Conservation (phyloP, 2,113 vertebrate genomes). For the Hipposideros armiger region DNA sequence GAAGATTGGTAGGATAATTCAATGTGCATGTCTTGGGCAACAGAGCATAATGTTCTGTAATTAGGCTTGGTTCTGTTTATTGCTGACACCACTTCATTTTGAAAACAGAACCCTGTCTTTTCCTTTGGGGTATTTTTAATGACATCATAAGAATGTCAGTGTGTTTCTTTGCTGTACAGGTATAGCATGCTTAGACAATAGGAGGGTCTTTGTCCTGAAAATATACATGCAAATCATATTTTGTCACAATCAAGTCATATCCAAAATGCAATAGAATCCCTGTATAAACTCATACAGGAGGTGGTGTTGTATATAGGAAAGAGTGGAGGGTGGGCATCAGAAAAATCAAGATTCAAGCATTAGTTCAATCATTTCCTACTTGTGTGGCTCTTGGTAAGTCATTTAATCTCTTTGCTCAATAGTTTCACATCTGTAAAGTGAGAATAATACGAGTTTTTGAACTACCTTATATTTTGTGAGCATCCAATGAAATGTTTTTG, state of each 20-base stretch:
- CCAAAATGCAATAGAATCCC: conserved; percentile 1
- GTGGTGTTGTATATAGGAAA: not conserved
- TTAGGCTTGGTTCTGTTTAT: conserved; percentile 62
- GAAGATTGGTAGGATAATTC: conserved; percentile 56
- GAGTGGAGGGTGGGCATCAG: not conserved
- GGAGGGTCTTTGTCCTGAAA: conserved; percentile 55
- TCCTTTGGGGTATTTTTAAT: conserved; percentile 71
- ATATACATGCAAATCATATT: conserved; percentile 39
- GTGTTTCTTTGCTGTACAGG: conserved; percentile 60
- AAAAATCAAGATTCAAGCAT: conserved; percentile 29
- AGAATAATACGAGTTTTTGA: not conserved
- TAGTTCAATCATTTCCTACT: not conserved
- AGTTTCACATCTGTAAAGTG: conserved; percentile 40
- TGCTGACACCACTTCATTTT: conserved; percentile 67
- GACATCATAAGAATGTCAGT: conserved; percentile 18
- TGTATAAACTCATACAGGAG: not conserved
- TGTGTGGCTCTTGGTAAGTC: not conserved
- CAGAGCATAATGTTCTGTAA: conserved; percentile 1
- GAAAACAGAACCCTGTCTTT: conserved; percentile 71
- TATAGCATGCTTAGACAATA: conserved; percentile 39
- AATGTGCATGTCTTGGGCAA: not conserved
- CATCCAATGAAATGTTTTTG: conserved; percentile 2
- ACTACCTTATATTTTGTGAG: not conserved
- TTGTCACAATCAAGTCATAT: conserved; percentile 58
- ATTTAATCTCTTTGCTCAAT: not conserved